These are phyloP conservation scores for Trachythela sp. DNA, from an alignment of 64 coral and sea anemone species.

Conservation along the genomic window DNA sequence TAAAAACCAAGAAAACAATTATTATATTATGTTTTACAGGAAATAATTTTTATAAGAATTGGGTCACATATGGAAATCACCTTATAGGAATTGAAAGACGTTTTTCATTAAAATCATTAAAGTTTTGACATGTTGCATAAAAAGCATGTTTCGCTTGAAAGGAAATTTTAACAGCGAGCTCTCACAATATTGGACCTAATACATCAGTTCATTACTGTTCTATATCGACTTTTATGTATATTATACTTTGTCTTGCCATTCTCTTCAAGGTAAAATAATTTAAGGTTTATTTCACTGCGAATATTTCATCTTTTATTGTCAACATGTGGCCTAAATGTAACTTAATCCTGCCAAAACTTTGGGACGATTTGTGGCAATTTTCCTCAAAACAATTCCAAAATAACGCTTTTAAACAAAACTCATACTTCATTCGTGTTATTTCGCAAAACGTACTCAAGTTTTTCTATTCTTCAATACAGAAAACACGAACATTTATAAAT, in stretches of 20 bases:
- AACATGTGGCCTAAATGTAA: constrained; percentile 25
- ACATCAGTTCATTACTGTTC: not conserved
- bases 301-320: constrained; percentile 12
- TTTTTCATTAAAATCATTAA: not conserved
- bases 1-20: too few relatives aligned
- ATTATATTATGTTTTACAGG: too few relatives aligned
- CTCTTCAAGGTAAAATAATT: not conserved
- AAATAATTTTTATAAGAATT: too few relatives aligned
- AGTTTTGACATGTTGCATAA: not conserved
- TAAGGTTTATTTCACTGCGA: not conserved
- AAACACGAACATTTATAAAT: not conserved
- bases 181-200: not conserved
- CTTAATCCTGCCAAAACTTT: not conserved
- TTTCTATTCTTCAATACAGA: not conserved
- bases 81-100: not conserved
- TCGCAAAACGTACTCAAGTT: not conserved
- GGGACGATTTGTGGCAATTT: not conserved
- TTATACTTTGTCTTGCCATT: not conserved
- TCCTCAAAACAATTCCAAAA: not conserved
- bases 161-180: not conserved
- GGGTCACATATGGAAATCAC: not conserved
- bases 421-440: not conserved
- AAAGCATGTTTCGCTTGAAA: not conserved
- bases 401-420: not conserved
- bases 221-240: not conserved